Evolutionary conservation across 1,140 invertebrate species (phyloP), one percentile per base, ranked within the genome.

Genomic region (Bathynomus jamesi): DNA sequence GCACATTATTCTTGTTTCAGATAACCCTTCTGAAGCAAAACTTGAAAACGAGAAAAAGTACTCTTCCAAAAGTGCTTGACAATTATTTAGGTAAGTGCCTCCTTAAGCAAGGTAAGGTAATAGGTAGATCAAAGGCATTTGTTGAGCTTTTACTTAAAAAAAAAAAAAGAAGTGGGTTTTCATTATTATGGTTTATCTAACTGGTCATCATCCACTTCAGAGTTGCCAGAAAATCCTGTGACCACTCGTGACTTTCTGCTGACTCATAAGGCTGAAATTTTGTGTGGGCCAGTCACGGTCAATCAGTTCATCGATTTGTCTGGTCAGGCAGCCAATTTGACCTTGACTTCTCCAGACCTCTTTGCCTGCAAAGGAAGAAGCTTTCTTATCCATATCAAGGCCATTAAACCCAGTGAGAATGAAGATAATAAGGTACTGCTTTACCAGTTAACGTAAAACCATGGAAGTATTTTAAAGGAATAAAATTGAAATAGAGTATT

Each of bases 21-120:
- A 89, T 95, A 0, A 95, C 93, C 2, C 80, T 95, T 17, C 82
- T 94, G 4, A 91, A 92, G 79, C 92, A 93, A 81, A 93, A 91
- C 78, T 85, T 89, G 30, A 89, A 87, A 66, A 87, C 40, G 13
- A 53, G 5, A 53, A 17, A 11, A 53, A 53, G 21, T 17, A 3
- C 1, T 53, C 21, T 53, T 5, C 40, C 40, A 11, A 53, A 53
- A 17, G 40, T 53, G 2, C 40, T 53, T 53, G 5, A 53, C 21
- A 21, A 53, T 17, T 53, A 53, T 21, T 2, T 21, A 5, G 40
- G 21, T n/a, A n/a, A n/a, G n/a, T n/a, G n/a, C n/a, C n/a, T n/a
- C n/a, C n/a, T n/a, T n/a, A n/a, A n/a, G n/a, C n/a, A n/a, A n/a
- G n/a, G n/a, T n/a, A n/a, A n/a, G n/a, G n/a, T n/a, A n/a, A n/a